Conservation (phyloP, 2,888 invertebrate genomes). For the Clostera curtula region DNA sequence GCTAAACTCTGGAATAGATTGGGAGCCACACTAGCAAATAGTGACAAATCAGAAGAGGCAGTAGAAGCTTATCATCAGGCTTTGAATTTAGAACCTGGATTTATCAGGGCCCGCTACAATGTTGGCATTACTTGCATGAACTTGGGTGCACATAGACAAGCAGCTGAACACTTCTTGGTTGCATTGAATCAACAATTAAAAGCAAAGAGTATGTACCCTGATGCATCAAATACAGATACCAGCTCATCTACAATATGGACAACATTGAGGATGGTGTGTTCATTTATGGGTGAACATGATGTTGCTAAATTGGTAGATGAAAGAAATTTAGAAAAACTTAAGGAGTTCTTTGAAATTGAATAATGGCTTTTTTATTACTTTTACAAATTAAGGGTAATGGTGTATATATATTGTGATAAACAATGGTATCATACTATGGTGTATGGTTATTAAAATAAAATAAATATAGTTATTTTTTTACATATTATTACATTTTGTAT, state of each 20-base stretch:
- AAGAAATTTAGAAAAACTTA: conserved; percentile 76
- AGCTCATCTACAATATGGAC: conserved; percentile 96
- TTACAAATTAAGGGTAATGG: not conserved
- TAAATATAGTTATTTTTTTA: conserved; percentile 19
- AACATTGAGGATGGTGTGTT: conserved; percentile 90
- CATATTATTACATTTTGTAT: conserved; percentile 11
- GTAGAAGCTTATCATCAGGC: conserved; percentile 96
- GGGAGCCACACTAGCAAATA: conserved; percentile 98
- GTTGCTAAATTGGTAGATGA: conserved; percentile 77
- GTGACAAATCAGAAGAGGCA: conserved; percentile 95
- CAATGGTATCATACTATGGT: conserved; percentile 5
- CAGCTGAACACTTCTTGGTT: conserved; percentile 94
- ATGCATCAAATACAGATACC: conserved; percentile 61
- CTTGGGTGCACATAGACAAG: conserved; percentile 94
- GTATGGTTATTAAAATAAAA: conserved; percentile 18
- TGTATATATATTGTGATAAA: not conserved
- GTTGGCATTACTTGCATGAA: conserved; percentile 98
- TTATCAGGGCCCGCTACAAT: conserved; percentile 97
- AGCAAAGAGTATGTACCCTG: conserved; percentile 53
- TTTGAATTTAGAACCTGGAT: conserved; percentile 93
- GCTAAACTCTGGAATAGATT: conserved; percentile 97
- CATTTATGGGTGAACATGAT: conserved; percentile 83
- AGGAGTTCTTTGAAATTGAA: conserved; percentile 66
- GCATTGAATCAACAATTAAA: conserved; percentile 94
- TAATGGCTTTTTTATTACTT: conserved; percentile 8